phyloP scores from a whole-genome alignment of 92 coral and sea anemone species.

The Paramuricea clavata region DNA sequence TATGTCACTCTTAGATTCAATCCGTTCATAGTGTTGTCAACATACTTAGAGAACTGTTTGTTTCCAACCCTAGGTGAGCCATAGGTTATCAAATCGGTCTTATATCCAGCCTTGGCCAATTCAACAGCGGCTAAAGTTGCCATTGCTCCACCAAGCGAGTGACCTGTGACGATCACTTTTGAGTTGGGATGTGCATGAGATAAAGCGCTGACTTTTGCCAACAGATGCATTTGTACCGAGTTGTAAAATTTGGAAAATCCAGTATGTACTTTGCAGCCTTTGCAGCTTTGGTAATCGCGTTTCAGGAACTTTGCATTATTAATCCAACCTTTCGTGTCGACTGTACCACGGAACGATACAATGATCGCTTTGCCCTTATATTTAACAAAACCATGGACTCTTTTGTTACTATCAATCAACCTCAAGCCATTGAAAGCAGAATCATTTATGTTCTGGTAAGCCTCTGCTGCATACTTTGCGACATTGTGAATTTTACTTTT shows the following conservation, averaged over 20 bases:
- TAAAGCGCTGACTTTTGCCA: neutral
- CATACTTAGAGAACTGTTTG: neutral
- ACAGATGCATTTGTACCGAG: neutral
- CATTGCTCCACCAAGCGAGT: constrained; percentile 4
- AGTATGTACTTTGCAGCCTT: constrained; percentile 8
- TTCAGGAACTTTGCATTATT: neutral
- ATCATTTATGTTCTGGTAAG: neutral
- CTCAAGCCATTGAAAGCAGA: neutral
- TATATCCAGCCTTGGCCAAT: neutral
- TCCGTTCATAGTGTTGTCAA: neutral
- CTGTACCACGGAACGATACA: constrained; percentile 16
- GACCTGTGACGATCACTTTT: constrained; percentile 8
- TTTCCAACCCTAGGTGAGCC: neutral
- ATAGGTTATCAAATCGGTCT: constrained; percentile 7
- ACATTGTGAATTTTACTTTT: constrained; percentile 2
- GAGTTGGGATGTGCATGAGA: neutral
- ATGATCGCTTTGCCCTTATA: neutral
- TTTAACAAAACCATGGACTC: neutral
- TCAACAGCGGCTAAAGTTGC: constrained; percentile 13
- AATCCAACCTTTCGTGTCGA: neutral
- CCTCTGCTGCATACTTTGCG: neutral
- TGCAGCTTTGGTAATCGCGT: constrained; percentile 9
- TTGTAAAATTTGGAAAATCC: neutral
- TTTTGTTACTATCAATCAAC: neutral
- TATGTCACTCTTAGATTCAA: neutral